Evolutionary conservation across 2,888 invertebrate genomes (phyloP), one percentile per base, ranked within the genome.

Genomic region (Actias luna): DNA sequence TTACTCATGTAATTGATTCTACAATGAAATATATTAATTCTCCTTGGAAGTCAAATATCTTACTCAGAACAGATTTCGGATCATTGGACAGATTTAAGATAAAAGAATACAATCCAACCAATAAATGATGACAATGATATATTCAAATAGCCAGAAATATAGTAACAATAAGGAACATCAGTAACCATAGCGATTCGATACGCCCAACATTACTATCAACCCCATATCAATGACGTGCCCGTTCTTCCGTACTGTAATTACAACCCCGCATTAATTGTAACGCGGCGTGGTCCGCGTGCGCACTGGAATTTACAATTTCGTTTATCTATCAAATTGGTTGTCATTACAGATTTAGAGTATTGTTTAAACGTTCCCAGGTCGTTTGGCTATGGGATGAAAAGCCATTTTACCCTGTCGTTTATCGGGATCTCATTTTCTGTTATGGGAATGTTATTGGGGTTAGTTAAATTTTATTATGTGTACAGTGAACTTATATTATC

Each of bases 361-460:
- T 82, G 84, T 89, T 88, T 83, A 85, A 87, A 88, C 74, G 83
- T 89, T 90, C 86, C 88, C 88, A 87, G 77, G 81, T 78, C 69
- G 68, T 75, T 81, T 72, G 73, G 71, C 25, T 64, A 67, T 69
- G 76, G 79, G 72, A 74, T 74, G 72, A 64, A 70, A 77, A 80
- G 76, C 76, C 76, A 81, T 84, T 85, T 78, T 78, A 82, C 79
- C 84, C 84, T 87, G 86, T 75, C 78, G 69, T 78, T 81, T 78
- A 62, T 62, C 29, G 55, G 39, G 57, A 39, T 42, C 42, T 57
- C 16, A 57, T 58, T 62, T 42, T 57, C 58, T 22, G 61, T n/a
- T 57, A 58, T 58, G 39, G 39, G 39, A 42, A 27, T 59, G 31
- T 63, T 60, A 58, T 57, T 59, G 52, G 60, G 63, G 59, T 65